Base-by-base conservation (phyloP, 2,113 vertebrate species). In the Phainopepla nitens region DNA sequence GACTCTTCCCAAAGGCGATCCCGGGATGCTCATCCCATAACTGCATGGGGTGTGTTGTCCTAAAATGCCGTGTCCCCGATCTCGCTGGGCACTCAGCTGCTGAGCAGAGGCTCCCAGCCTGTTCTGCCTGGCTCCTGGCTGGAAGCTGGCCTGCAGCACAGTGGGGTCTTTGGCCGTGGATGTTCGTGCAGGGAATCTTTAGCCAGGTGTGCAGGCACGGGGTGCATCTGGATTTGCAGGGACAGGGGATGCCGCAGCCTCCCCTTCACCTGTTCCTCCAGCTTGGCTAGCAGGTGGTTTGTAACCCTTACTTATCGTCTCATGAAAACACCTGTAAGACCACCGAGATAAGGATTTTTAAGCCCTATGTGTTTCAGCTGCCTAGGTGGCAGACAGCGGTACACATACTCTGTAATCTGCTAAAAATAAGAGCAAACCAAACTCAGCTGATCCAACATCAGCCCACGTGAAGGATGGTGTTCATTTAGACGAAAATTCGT, bases 51-150 rank as follows among this genome's bases (percentile, higher is more conserved):
- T 4, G 0, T 2, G 3, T 17, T 42, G 20, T 60, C 36, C 42
- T 56, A 2, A 44, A 66, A 4, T 0, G 10, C 36, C 3, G 10
- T 2, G 1, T 45, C 8, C 70, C 25, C 2, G 1, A 7, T 6
- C 31, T 39, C 11, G 0, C 21, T 4, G n/a, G 5, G 66, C 36
- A 7, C 3, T 14, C 4, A 6, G 0, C 22, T 4, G 11, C 8
- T 7, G 70, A 44, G 85, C 44, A 39, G 33, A 10, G 25, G 23
- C 22, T 47, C 16, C 8, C 31, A 17, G 27, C 28, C 73, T 33
- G n/a, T 9, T 21, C 9, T 12, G 39, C 12, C 39, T 18, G 41
- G 76, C 41, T 39, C 25, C 41, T 4, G 79, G 18, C 39, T 71
- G 57, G 39, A 7, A 16, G 64, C 57, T 7, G 13, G 28, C n/a